Evolutionary conservation across 1,140 invertebrate species (phyloP).

Genomic region (Brachionus rotundiformis): DNA sequence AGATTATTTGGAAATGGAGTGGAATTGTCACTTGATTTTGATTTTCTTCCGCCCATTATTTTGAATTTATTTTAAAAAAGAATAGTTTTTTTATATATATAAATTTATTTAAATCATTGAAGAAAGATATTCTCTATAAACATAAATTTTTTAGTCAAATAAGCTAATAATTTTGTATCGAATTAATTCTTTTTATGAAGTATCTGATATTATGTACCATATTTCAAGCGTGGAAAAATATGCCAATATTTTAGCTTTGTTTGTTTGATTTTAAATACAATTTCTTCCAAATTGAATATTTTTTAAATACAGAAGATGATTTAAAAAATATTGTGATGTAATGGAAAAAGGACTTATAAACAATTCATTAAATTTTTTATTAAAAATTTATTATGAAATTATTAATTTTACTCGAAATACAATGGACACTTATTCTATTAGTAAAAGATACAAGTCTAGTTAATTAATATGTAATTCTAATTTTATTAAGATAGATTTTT

Average conservation of each 20-base stretch:
- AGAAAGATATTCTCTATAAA: not conserved
- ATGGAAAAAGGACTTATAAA: too few species aligned
- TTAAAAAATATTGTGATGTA: not conserved
- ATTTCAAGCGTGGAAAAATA: not conserved
- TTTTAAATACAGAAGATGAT: not conserved
- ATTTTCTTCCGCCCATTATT: conserved; percentile 29
- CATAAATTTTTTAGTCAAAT: not conserved
- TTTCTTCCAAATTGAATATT: not conserved
- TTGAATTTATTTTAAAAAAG: not conserved
- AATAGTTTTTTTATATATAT: not conserved
- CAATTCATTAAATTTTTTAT: too few species aligned
- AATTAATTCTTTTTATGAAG: not conserved
- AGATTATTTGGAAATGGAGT: not conserved
- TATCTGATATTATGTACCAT: not conserved
- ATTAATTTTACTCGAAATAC: too few species aligned
- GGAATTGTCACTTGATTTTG: not conserved
- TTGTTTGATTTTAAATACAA: not conserved
- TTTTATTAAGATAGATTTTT: too few species aligned
- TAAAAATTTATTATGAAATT: too few species aligned
- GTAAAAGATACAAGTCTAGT: too few species aligned
- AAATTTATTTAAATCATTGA: not conserved
- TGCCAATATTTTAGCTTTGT: not conserved
- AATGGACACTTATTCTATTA: too few species aligned
- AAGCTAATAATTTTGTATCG: not conserved
- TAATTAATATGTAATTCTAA: too few species aligned